phyloP scores from a whole-genome alignment of 2,888 invertebrate genomes.

The Molorchus minor region DNA sequence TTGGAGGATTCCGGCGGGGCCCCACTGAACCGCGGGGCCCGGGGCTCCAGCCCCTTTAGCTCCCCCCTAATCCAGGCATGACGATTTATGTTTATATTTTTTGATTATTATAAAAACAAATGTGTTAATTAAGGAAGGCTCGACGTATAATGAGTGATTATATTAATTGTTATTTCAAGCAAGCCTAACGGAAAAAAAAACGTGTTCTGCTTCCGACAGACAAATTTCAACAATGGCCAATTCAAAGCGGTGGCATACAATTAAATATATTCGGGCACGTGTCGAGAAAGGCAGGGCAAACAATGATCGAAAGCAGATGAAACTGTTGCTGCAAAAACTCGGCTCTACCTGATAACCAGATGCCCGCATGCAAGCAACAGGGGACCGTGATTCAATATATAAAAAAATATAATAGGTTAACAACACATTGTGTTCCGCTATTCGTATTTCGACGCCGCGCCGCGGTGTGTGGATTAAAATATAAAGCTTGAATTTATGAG shows the following conservation, averaged over 20 bases:
- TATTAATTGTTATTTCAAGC: no score
- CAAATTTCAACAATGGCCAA: conserved; percentile 33
- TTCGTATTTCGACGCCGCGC: conserved; percentile 6
- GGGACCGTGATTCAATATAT: conserved; percentile 18
- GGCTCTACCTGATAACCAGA: conserved; percentile 22
- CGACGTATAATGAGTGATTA: no score
- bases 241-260: conserved; percentile 23
- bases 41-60: no score
- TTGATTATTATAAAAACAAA: no score
- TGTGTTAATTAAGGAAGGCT: no score
- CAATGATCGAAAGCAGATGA: conserved; percentile 26
- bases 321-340: conserved; percentile 27
- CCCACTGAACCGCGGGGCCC: no score
- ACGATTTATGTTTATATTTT: no score
- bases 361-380: conserved; percentile 31
- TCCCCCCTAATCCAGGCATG: no score
- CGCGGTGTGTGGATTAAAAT: conserved; percentile 12
- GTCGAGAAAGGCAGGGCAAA: conserved; percentile 21
- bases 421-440: conserved; percentile 15
- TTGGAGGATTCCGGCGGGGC: no score
- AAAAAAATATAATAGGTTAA: conserved; percentile 23
- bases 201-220: conserved; percentile 21
- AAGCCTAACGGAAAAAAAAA: no score
- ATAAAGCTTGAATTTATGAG: conserved; percentile 18
- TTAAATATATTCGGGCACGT: conserved; percentile 31